Evolutionary conservation across 2,797 vertebrate genomes (phyloP), one percentile per base, ranked within the genome.

Genomic region (Mionectes olivaceus): DNA sequence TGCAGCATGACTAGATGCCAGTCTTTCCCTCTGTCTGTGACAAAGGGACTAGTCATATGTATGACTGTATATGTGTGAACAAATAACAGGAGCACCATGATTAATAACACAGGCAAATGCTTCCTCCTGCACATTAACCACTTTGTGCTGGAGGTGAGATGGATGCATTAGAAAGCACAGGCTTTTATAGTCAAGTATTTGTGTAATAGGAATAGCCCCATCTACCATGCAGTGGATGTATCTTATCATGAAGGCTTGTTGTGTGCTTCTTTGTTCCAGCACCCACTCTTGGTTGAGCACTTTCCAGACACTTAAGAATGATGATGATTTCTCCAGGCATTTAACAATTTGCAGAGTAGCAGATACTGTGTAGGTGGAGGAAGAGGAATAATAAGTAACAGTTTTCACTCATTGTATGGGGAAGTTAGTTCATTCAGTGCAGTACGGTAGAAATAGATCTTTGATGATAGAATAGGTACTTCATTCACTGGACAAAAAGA

Each of bases 321-420:
- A 79, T 93, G 81, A 82, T 82, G 84, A 82, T 90, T 92, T 30
- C 80, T 91, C 39, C 53, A 83, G 86, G 65, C 76, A 65, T 78
- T 70, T 87, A 70, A 71, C 27, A 57, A 19, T 80, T 88, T 83
- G 17, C 35, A 23, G 63, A 75, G n/a, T 25, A 80, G 56, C 33
- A 95, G 67, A 73, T 79, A 37, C 30, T 61, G 53, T 64, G 85
- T 79, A 77, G 73, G 39, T 65, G 79, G 86, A 83, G 47, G 47
- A 78, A 94, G 39, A 68, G 37, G 27, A 80, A 69, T 91, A 75
- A 64, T 55, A 86, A 67, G 2, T 14, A 70, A 49, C 37, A 85
- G 11, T 89, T 84, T 90, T 74, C 35, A 39, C 25, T 80, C n/a
- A n/a, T 7, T 76, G 19, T 75, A 28, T 46, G 39, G 47, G 46